These are phyloP conservation scores for Merops nubicus DNA, from an alignment of 2,113 vertebrate genomes.

Conservation along the genomic window DNA sequence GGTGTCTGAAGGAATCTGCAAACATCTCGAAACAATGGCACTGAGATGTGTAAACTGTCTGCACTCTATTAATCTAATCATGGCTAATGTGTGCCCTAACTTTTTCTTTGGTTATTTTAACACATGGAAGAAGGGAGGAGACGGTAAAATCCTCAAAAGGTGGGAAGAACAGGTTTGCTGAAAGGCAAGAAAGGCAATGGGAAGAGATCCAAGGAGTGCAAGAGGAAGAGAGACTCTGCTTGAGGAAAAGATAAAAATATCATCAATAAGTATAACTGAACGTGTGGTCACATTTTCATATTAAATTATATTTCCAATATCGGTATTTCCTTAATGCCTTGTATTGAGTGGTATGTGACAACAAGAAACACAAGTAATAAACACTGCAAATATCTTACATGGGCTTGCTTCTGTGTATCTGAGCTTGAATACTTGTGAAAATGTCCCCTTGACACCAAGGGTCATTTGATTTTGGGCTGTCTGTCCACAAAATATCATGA, in stretches of 20 bases:
- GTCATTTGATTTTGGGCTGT: neutral
- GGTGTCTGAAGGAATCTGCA: neutral
- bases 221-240: neutral
- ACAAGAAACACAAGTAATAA: neutral
- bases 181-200: neutral
- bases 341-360: neutral
- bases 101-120: constrained; percentile 6
- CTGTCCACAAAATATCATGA: neutral
- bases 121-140: neutral
- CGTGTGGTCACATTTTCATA: neutral
- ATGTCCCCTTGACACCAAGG: neutral
- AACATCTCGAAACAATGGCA: neutral
- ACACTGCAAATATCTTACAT: neutral
- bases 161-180: neutral
- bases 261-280: neutral
- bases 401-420: neutral
- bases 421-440: neutral
- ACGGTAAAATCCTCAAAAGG: neutral
- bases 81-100: neutral
- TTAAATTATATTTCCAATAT: neutral
- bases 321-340: neutral
- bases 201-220: neutral
- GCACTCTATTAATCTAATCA: neutral
- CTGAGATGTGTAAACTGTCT: neutral
- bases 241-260: neutral